Base-by-base conservation (phyloP, 2,113 vertebrate species). In the Otolemur garnettii region DNA sequence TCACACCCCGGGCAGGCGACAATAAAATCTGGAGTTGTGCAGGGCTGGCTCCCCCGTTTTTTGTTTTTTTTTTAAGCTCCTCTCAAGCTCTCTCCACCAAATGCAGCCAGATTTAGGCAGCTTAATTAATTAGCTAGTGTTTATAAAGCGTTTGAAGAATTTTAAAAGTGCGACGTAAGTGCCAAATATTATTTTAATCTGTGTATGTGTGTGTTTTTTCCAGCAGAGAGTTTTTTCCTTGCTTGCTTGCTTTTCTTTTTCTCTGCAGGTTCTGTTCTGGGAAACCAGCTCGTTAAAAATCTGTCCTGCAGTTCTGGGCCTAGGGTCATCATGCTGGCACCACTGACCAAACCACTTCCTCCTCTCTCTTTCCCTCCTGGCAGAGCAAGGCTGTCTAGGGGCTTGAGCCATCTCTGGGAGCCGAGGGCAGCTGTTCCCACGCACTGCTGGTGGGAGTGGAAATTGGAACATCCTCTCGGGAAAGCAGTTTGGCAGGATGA, bases 101-200 rank as follows among this genome's bases (percentile, higher is more conserved):
- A 93, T 72, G 92, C 77, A 95, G 92, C 94, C 97, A 95, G 97
- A 97, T 95, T 97, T 97, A 96, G 97, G 96, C 33, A 30, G 96
- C 94, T 97, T 96, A 97, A 97, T 98, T 98, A 97, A 98, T 98
- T 97, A 98, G 97, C 96, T 90, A 93, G 97, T 98, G 97, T 98
- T 98, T 97, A 97, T 97, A 97, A 97, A 97, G 96, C 42, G 92
- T 96, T 97, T 97, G 97, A 97, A 97, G 97, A 97, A 97, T 97
- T 97, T 97, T 96, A 95, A 97, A 97, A 98, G 97, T 97, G 97
- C 38, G 80, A 97, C 53, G 33, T 94, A 95, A 97, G 97, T 97
- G 97, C 97, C 97, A 97, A 97, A 96, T 97, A 98, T 97, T 98
- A 98, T 97, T 98, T 98, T 98, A 97, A 98, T 97, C 97, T 96